These are phyloP conservation scores for Neogobius melanostomus DNA, from an alignment of 2,113 vertebrate species.

Conservation along the genomic window DNA sequence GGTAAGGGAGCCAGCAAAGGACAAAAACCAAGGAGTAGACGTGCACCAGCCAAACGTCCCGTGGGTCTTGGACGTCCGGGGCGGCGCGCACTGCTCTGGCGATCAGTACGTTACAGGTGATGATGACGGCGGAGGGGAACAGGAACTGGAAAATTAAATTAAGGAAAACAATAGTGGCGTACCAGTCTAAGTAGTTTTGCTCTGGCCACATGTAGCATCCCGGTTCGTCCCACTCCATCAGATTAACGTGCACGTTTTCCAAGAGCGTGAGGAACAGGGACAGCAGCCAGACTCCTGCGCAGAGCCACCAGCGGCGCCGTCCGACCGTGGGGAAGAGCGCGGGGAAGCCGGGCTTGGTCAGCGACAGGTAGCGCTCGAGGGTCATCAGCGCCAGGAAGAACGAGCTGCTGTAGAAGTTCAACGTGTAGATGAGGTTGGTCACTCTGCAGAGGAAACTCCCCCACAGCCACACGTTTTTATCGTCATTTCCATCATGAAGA, in stretches of 20 bases:
- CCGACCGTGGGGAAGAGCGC: constrained; percentile 78
- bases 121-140: constrained; percentile 81
- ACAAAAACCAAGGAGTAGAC: constrained; percentile 84
- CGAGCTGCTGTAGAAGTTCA: constrained; percentile 95
- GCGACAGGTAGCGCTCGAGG: constrained; percentile 85
- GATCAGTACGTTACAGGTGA: constrained; percentile 83
- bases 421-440: constrained; percentile 84
- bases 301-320: constrained; percentile 71
- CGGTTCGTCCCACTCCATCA: constrained; percentile 80
- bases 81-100: constrained; percentile 67
- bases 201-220: constrained; percentile 88
- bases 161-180: constrained; percentile 65
- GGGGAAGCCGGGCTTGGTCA: constrained; percentile 65
- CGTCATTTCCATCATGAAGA: constrained; percentile 90
- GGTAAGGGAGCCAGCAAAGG: constrained; percentile 89
- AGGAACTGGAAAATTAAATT: constrained; percentile 84
- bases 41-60: constrained; percentile 83
- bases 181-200: constrained; percentile 77
- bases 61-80: constrained; percentile 68
- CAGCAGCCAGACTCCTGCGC: constrained; percentile 81
- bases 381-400: constrained; percentile 91
- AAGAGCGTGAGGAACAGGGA: constrained; percentile 80
- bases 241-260: constrained; percentile 85
- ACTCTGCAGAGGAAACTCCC: constrained; percentile 91
- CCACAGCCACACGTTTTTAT: constrained; percentile 90